Base-by-base conservation (phyloP, 2,888 invertebrate species). In the Hermaeophaga mercurialis region DNA sequence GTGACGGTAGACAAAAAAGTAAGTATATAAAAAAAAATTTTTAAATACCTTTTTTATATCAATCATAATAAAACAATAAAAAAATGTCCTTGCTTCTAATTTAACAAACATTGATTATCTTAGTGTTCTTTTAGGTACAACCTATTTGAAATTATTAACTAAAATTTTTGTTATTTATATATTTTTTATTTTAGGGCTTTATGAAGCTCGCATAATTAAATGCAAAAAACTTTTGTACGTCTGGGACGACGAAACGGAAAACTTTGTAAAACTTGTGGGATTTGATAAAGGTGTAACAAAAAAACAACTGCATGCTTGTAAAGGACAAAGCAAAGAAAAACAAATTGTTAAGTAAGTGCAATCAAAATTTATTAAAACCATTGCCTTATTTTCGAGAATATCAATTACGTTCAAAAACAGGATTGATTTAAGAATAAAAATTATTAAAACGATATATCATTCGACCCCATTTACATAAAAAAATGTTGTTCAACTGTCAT, bases 171-270 rank as follows among this genome's bases (percentile, higher is more conserved):
- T n/a, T n/a, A n/a, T n/a, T n/a, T n/a, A n/a, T n/a, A n/a, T n/a
- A n/a, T 54, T 47, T 38, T 54, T 38, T 34, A 31, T 44, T 72
- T 3, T 66, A 87, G 85, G 68, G 60, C 38, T 68, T 3, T 12
- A 54, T 15, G 55, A 66, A 54, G 59, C 74, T 49, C 82, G 87
- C 0, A 81, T 84, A 56, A 91, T 95, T 75, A 83, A 82, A 1
- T 92, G 91, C 71, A 94, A 94, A 74, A 94, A 94, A 72, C 79
- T 91, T 62, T 83, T 84, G 0, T 87, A 93, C 67, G 80, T 92
- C n/a, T 95, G 94, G 94, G 89, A 93, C 71, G 78, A 79, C 0
- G 82, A 83, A 19, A 82, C 82, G 6, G 82, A 83, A 34, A 82
- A 82, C 54, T 94, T 92, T 78, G 73, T 82, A 9, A 84, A 86